These are phyloP conservation scores for Danaus chrysippus DNA, from an alignment of 2,888 invertebrate genomes.

Conservation along the genomic window DNA sequence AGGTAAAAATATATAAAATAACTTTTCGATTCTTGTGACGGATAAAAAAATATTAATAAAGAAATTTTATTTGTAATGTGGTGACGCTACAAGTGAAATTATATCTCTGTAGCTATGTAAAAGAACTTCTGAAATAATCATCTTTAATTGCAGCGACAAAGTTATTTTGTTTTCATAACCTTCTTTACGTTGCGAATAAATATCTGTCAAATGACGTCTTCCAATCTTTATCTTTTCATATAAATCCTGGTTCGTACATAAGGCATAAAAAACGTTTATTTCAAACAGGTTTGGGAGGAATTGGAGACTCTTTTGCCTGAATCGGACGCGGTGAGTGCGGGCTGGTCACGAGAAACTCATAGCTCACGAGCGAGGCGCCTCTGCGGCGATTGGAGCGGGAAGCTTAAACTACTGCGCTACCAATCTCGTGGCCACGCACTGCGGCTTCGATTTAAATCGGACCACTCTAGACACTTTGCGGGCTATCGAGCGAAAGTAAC, in stretches of 20 bases:
- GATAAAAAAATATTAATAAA: neutral
- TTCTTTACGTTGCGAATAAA: too few relatives aligned
- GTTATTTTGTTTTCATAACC: too few relatives aligned
- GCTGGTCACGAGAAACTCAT: constrained; percentile 57
- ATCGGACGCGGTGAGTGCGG: constrained; percentile 63
- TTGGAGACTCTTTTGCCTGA: constrained; percentile 56
- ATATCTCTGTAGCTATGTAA: too few relatives aligned
- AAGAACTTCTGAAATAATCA: too few relatives aligned
- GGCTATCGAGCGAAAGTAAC: constrained; percentile 86
- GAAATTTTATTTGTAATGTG: too few relatives aligned
- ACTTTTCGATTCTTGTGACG: neutral
- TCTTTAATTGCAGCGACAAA: too few relatives aligned
- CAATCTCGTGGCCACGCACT: constrained; percentile 81
- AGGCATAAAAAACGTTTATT: neutral
- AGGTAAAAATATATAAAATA: constrained; percentile 42
- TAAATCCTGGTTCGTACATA: too few relatives aligned
- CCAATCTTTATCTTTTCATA: too few relatives aligned
- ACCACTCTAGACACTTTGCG: constrained; percentile 87
- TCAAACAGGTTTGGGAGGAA: constrained; percentile 44
- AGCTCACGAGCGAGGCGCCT: constrained; percentile 66
- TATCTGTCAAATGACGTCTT: too few relatives aligned
- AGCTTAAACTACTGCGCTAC: constrained; percentile 84
- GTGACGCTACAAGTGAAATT: too few relatives aligned
- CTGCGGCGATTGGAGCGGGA: constrained; percentile 90
- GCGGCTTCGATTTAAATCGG: constrained; percentile 84